Evolutionary conservation across 2,113 vertebrate species (phyloP).

Genomic region (Morone saxatilis): DNA sequence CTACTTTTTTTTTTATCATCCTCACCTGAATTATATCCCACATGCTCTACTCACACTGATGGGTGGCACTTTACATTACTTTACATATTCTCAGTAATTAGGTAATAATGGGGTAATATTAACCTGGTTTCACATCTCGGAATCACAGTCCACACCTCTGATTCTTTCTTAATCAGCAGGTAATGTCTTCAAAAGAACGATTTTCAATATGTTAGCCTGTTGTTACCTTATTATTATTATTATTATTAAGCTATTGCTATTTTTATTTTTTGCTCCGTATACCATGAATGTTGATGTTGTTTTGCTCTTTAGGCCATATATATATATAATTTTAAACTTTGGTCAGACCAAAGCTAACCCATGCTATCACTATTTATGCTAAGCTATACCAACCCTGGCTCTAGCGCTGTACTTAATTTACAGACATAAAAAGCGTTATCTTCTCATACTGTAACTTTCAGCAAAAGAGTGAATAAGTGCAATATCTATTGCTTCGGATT

Average conservation of each 20-base stretch:
- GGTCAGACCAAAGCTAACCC: no score
- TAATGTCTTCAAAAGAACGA: neutral
- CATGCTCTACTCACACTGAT: neutral
- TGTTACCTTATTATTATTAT: neutral
- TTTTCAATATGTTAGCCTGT: neutral
- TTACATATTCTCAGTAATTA: neutral
- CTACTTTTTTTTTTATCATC: constrained; percentile 26
- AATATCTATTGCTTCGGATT: no score
- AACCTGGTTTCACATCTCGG: constrained; percentile 3
- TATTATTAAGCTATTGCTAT: no score
- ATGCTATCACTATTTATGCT: no score
- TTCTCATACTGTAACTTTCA: no score
- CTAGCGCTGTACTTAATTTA: no score
- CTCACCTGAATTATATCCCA: constrained; percentile 21
- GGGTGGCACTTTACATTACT: neutral
- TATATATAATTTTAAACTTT: no score
- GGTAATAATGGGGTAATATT: neutral
- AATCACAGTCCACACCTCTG: neutral
- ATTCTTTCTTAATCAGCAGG: neutral
- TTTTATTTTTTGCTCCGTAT: neutral
- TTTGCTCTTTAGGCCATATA: neutral
- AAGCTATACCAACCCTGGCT: no score
- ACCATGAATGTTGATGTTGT: neutral
- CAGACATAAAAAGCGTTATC: no score
- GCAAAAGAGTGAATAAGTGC: no score